Evolutionary conservation across 2,797 vertebrate species (phyloP).

Genomic region (Leucoraja ocellata): DNA sequence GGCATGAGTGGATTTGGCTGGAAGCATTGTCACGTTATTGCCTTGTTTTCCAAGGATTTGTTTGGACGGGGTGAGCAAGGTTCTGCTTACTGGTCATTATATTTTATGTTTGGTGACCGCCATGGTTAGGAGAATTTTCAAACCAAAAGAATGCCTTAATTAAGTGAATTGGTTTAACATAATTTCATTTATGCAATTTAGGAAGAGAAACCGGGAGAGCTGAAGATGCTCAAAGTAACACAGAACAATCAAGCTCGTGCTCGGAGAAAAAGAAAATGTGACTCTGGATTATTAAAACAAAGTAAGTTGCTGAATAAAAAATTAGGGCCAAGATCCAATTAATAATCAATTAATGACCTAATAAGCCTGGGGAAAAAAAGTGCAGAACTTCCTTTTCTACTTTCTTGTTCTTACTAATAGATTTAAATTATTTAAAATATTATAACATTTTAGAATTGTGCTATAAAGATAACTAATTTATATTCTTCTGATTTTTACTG

Average conservation of each 20-base stretch:
- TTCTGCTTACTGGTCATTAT: background rate
- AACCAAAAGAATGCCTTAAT: background rate
- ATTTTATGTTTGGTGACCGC: background rate
- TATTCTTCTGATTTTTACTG: background rate
- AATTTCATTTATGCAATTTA: constrained; percentile 43
- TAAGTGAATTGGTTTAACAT: background rate
- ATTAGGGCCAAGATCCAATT: background rate
- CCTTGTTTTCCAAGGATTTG: background rate
- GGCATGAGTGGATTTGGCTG: background rate
- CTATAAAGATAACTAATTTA: background rate
- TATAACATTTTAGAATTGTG: background rate
- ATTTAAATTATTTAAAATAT: background rate
- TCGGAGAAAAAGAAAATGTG: constrained; percentile 67
- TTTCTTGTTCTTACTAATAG: background rate
- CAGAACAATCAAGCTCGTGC: constrained; percentile 51
- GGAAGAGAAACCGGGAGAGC: constrained; percentile 66
- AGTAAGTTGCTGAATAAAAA: constrained; percentile 55
- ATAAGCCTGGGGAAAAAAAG: background rate
- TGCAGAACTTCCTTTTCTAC: background rate
- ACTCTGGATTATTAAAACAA: constrained; percentile 63
- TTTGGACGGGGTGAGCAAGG: background rate
- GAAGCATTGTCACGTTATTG: background rate
- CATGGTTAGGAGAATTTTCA: background rate
- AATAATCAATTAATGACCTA: background rate
- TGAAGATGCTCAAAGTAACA: constrained; percentile 61